Evolutionary conservation across 2,888 invertebrate species (phyloP), one percentile per base, ranked within the genome.

Genomic region (Andrena praecox): DNA sequence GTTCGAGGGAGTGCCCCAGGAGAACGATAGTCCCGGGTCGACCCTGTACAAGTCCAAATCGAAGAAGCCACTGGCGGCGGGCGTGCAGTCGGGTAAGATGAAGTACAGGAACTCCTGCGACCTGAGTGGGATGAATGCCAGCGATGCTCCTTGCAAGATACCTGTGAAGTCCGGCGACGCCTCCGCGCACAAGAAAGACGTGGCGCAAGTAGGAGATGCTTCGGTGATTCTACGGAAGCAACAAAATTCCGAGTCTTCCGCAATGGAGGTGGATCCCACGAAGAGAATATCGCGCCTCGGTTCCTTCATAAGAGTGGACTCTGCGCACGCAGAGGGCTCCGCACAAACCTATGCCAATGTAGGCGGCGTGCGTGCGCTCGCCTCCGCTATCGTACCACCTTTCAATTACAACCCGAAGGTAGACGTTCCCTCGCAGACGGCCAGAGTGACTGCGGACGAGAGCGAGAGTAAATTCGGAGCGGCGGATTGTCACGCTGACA

Each of bases 1-100:
- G 0, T 96, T 96, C 91, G 96, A 96, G 86, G 96, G 96, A 8
- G 84, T 93, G 5, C 89, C 92, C 8, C 89, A 91, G 35, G 88
- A 89, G 3, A 80, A 86, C 5, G 85, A 82, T 31, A 33, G 59
- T 29, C 67, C 63, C 0, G 72, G 77, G 6, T 72, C 80, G 8
- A n/a, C 48, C 1, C 20, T 79, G 6, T 81, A 76, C 52, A 87
- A 87, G 48, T 74, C 85, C 0, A 87, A 85, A 29, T 82, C 77
- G 16, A 89, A 63, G 35, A 72, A 70, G 48, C 88, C 69, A 60
- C 60, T 66, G 54, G 67, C 78, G 33, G 64, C 63, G 54, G 86
- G 74, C 6, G 72, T 80, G n/a, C 77, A 85, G 8, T 31, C 74
- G 0, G 85, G 83, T 4, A 82, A 85, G 20, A 48, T 80, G 31